Base-by-base conservation (phyloP, 1,140 invertebrate genomes). In the Zaprionus davidi region DNA sequence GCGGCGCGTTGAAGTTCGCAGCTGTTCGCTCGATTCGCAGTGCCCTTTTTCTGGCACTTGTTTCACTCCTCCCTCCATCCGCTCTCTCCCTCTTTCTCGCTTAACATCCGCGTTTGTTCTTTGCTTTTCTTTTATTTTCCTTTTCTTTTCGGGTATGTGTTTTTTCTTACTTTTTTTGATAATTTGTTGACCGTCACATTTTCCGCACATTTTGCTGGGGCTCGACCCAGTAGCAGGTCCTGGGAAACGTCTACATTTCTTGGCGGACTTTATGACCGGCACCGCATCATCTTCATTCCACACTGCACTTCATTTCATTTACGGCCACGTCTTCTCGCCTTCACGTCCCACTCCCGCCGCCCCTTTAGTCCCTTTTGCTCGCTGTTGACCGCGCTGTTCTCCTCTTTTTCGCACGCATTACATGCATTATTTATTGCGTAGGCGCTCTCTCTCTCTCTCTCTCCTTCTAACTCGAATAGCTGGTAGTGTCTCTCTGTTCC, bases 171-270 rank as follows among this genome's bases (percentile, higher is more conserved):
- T 62, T 56, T 71, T 87, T 72, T 79, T 82, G 79, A 82, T 82
- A 86, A 86, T 86, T 86, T 86, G 83, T 86, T 86, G 83, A 77
- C 82, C 82, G 81, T 86, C 76, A 71, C 83, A 87, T 86, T 86
- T 86, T 75, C 70, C 77, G 83, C 83, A 71, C 77, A 84, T 82
- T 83, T 82, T 63, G 59, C 55, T 75, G 63, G 46, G 38, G 55
- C 44, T 46, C 71, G 38, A 74, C 36, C 60, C 31, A 46, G 59
- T 51, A 46, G 22, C 44, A 53, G 60, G 34, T 56, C 15, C 74
- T 44, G 62, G 62, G 46, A 78, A 80, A 74, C 55, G 74, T 73
- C 78, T 73, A 72, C 65, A 79, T 73, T 79, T 77, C 74, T 77
- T 72, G 44, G 49, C 41, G 46, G 51, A 72, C 64, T 72, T 79